Percentiles rank a stretch among this genome's conserved stretches.
Evolutionary conservation across 2,113 vertebrate species (phyloP).

Genomic region (Corvus moneduloides): DNA sequence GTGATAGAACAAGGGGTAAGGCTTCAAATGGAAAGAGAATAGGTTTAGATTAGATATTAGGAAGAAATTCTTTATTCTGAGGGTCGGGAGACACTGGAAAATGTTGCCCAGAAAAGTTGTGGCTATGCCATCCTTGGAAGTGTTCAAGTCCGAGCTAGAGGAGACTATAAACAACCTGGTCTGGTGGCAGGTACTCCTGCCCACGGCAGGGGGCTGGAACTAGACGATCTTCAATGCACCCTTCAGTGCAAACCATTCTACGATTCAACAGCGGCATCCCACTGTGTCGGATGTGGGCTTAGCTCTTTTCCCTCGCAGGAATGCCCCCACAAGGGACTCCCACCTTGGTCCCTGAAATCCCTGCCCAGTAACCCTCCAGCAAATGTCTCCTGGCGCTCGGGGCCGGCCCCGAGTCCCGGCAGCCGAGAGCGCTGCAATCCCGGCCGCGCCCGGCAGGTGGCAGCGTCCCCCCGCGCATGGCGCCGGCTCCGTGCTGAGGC

Average conservation of each 20-base stretch:
- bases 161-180: background rate
- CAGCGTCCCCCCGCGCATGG: background rate
- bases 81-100: background rate
- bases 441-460: background rate
- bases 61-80: background rate
- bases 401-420: background rate
- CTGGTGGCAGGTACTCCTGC: background rate
- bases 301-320: background rate
- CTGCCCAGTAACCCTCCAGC: background rate
- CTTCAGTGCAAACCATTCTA: background rate
- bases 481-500: background rate
- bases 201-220: background rate
- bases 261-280: background rate
- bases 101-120: background rate
- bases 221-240: background rate
- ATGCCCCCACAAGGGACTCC: background rate
- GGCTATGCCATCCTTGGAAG: background rate
- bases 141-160: background rate
- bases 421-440: background rate
- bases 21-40: background rate
- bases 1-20: background rate
- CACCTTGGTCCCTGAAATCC: background rate
- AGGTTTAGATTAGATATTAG: background rate
- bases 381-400: accelerated
- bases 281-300: accelerated